Base-by-base conservation (phyloP, 2,888 invertebrate species). In the Podotricha telesiphe region DNA sequence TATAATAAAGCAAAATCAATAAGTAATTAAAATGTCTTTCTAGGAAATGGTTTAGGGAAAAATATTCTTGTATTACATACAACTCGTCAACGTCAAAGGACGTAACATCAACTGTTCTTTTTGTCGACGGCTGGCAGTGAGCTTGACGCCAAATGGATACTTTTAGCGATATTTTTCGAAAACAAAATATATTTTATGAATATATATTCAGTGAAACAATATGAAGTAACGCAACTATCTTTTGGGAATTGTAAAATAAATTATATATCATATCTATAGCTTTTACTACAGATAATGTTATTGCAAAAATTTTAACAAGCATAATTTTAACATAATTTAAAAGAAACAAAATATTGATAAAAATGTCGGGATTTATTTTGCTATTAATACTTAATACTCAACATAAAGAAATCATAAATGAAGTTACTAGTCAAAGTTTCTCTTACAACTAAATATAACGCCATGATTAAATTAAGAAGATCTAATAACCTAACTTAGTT, bases 141-240 rank as follows among this genome's bases (percentile, higher is more conserved):
- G 61, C 69, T 69, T 65, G 65, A 69, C 69, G 50, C 47, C 28
- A 55, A 47, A 61, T 55, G 53, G 48, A 61, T 65, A 37, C 20
- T 47, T 61, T 55, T 47, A 40, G 37, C 19, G 34, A 61, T 65
- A 40, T 59, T 48, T 53, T 61, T 55, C 13, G 51, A 22, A 53
- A 7, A 45, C n/a, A 8, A 42, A 40, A 62, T 62, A 34, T 48
- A 19, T 17, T 47, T 34, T 34, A 15, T 62, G 8, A n/a, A n/a
- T 37, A 19, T 28, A 13, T 19, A 8, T 34, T 47, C 11, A n/a
- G 19, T 15, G 8, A 37, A 62, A 37, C 22, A n/a, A 40, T 19
- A 37, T 20, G 34, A n/a, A 45, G 22, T 10, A 17, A 17, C 2
- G 11, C n/a, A 6, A 15, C 6, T 6, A 15, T 4, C 37, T 37